These are phyloP conservation scores for Chrosomus eos DNA, from an alignment of 2,797 vertebrate genomes.

Conservation along the genomic window DNA sequence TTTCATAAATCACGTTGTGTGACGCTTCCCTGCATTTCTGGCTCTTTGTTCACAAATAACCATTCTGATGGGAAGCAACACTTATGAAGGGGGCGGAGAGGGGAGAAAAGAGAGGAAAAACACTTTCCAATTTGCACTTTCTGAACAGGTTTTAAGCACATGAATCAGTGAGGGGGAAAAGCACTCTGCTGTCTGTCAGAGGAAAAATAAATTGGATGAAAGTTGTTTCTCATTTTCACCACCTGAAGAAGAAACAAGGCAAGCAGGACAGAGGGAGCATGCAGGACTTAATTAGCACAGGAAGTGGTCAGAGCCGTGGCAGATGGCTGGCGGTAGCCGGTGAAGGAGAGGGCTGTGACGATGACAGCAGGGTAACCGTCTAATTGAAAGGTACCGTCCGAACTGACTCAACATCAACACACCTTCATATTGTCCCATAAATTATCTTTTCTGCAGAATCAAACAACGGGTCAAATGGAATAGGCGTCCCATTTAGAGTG, in stretches of 20 bases:
- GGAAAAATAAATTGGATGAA: slow-evolving; percentile 62
- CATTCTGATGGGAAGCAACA: slow-evolving; percentile 42
- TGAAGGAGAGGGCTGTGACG: slow-evolving; percentile 17
- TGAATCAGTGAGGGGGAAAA: slow-evolving; percentile 30
- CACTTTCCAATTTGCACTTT: slow-evolving; percentile 60
- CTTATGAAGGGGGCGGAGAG: background rate
- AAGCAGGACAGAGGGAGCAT: slow-evolving; percentile 43
- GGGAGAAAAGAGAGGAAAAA: slow-evolving; percentile 36
- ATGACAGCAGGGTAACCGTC: slow-evolving; percentile 42
- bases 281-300: slow-evolving; percentile 64
- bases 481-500: slow-evolving; percentile 1
- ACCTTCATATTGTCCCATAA: background rate
- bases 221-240: slow-evolving; percentile 59
- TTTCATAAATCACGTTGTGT: slow-evolving; percentile 47
- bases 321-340: slow-evolving; percentile 55
- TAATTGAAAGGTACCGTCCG: slow-evolving; percentile 53
- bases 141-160: slow-evolving; percentile 51
- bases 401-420: background rate
- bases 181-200: slow-evolving; percentile 53
- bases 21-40: slow-evolving; percentile 27
- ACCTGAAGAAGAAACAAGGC: slow-evolving; percentile 50
- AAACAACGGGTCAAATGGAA: background rate
- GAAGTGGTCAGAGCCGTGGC: slow-evolving; percentile 56
- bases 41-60: slow-evolving; percentile 44
- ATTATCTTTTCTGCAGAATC: background rate